These are phyloP conservation scores for Trematomus bernacchii DNA, from an alignment of 2,797 vertebrate genomes.

Conservation along the genomic window DNA sequence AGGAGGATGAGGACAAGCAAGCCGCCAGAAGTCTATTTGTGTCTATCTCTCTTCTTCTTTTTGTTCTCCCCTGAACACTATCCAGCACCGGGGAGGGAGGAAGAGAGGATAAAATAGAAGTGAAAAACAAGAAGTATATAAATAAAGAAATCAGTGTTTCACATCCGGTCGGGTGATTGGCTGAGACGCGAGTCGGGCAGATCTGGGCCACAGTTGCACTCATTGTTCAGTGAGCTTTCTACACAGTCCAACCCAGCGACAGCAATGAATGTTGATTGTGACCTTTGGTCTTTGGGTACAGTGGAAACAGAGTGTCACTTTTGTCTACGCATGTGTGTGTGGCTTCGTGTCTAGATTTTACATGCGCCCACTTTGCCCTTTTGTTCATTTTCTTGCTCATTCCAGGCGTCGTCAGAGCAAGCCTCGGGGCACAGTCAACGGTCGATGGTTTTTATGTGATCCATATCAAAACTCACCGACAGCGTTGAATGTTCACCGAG, in stretches of 20 bases:
- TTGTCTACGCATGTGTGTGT: conserved; percentile 21
- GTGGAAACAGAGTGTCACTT: conserved; percentile 70
- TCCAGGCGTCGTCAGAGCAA: conserved; percentile 68
- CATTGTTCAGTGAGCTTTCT: conserved; percentile 99
- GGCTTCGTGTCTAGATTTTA: conserved; percentile 44
- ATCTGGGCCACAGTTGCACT: conserved; percentile 99
- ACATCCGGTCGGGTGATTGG: conserved; percentile 75
- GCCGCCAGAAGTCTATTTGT: conserved; percentile 83
- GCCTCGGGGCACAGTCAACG: conserved; percentile 99
- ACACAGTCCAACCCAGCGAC: conserved; percentile 99
- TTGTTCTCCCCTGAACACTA: conserved; percentile 71
- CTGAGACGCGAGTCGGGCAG: conserved; percentile 79
- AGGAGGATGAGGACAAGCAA: conserved; percentile 81
- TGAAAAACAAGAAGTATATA: conserved; percentile 78
- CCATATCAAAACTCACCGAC: conserved; percentile 98
- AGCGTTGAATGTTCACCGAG: conserved; percentile 97
- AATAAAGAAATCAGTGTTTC: conserved; percentile 76
- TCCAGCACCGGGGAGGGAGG: conserved; percentile 60
- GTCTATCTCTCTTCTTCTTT: conserved; percentile 65
- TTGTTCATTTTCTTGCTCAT: conserved; percentile 19
- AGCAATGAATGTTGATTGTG: conserved; percentile 99
- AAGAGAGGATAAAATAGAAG: conserved; percentile 69
- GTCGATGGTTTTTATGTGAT: conserved; percentile 97
- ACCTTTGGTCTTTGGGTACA: conserved; percentile 87
- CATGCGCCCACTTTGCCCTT: conserved; percentile 58